Base-by-base conservation (phyloP, 1,140 invertebrate species). In the Bombus terrestris region DNA sequence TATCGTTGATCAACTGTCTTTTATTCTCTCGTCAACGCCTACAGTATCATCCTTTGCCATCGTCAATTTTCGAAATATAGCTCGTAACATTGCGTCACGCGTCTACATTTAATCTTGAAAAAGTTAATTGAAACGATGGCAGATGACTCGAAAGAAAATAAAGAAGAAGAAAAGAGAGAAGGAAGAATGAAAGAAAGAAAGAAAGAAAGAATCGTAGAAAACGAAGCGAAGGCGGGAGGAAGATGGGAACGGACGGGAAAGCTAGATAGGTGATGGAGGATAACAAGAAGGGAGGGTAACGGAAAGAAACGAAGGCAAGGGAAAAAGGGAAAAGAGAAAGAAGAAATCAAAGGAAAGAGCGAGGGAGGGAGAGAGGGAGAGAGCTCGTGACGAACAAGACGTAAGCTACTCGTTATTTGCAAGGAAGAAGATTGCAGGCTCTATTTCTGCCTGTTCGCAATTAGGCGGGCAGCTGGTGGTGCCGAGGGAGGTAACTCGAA, bases 371-470 rank as follows among this genome's bases (percentile, higher is more conserved):
- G 28, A 41, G 10, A 28, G 13, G 2, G 15, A 78, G 22, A 41
- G 10, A 32, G n/a, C 2, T 6, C n/a, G 47, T 22, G 32, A 37
- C 59, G 66, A 47, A 81, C 32, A 66, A 75, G 59, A 81, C 81
- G 66, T 72, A 77, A 79, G 84, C 88, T 92, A 92, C 86, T 94
- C 89, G 93, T 94, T 94, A 94, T 89, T 77, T 68, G 77, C 68
- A 78, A 83, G 68, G 68, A 85, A 39, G 92, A 93, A 93, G 91
- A 94, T 94, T 94, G 93, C 89, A 93, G 92, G 86, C 91, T 94
- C 91, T 92, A 93, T 92, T 93, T 93, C 88, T 92, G 88, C 85
- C 88, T 53, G 86, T 83, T 90, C 81, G 86, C 92, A 94, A 94
- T 94, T 94, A 92, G 92, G 87, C 83, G 89, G 89, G 62, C 64